Evolutionary conservation across 2,888 invertebrate species (phyloP).

Genomic region (Miltochrista miniata): DNA sequence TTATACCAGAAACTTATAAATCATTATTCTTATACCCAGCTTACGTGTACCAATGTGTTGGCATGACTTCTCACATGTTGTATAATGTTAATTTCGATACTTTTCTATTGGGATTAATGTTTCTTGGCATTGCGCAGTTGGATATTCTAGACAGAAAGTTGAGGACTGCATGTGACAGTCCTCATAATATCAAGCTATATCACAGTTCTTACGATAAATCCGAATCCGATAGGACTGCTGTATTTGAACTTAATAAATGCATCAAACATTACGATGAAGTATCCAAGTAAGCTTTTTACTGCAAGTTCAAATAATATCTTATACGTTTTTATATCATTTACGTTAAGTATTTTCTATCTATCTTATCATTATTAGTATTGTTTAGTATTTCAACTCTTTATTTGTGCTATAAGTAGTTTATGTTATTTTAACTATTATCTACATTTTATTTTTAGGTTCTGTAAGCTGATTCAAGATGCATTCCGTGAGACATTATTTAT

Average conservation of each 20-base stretch:
- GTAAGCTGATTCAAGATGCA: conserved; percentile 43
- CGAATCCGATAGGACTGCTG: conserved; percentile 21
- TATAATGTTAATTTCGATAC: conserved; percentile 53
- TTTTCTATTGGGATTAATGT: conserved; percentile 59
- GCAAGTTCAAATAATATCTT: background rate
- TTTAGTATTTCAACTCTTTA: too few species aligned
- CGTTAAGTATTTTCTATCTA: too few species aligned
- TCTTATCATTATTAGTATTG: background rate
- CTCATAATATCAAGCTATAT: background rate
- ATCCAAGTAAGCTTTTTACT: conserved; percentile 57
- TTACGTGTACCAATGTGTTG: conserved; percentile 57
- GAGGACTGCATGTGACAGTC: conserved; percentile 39
- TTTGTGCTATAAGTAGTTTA: too few species aligned
- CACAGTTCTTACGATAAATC: too few species aligned
- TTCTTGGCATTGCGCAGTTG: conserved; percentile 26
- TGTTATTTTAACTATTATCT: too few species aligned
- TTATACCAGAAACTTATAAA: conserved; percentile 48
- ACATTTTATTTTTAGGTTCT: background rate
- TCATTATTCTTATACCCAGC: conserved; percentile 49
- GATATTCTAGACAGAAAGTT: conserved; percentile 32
- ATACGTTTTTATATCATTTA: too few species aligned
- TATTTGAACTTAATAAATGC: conserved; percentile 47
- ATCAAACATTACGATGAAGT: conserved; percentile 54
- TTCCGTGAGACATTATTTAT: conserved; percentile 59
- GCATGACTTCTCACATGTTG: conserved; percentile 55